A percentile compares a stretch with the other conserved stretches of the same genome.
Evolutionary conservation across 2,113 vertebrate genomes (phyloP).

Genomic region (Gulo gulo): DNA sequence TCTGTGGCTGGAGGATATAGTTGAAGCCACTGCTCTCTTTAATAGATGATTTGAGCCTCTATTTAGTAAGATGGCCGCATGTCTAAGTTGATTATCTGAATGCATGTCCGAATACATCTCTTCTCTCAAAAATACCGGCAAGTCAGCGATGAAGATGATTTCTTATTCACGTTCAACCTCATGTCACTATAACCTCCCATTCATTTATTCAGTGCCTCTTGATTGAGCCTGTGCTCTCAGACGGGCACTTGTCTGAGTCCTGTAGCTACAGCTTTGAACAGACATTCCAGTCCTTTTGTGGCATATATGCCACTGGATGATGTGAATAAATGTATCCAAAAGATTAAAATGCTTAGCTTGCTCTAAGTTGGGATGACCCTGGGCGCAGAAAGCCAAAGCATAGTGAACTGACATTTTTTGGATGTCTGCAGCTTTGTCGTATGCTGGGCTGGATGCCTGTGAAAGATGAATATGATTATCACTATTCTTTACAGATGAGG

Average conservation of each 20-base stretch:
- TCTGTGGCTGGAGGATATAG: neutral
- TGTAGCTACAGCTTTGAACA: neutral
- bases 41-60: neutral
- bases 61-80: neutral
- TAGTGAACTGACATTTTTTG: neutral
- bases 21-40: neutral
- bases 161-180: neutral
- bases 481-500: neutral
- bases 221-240: neutral
- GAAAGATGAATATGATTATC: neutral
- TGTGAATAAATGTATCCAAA: neutral
- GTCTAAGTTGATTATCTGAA: neutral
- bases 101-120: neutral
- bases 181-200: neutral
- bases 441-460: neutral
- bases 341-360: neutral
- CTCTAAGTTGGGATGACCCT: neutral
- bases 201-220: neutral
- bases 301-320: neutral
- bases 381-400: neutral
- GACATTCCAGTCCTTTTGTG: neutral
- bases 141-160: neutral
- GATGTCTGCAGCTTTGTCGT: neutral
- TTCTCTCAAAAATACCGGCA: neutral
- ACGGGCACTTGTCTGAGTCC: neutral